Evolutionary conservation across 2,797 vertebrate species (phyloP), one percentile per base, ranked within the genome.

Genomic region (Notoglanidium macrostoma): DNA sequence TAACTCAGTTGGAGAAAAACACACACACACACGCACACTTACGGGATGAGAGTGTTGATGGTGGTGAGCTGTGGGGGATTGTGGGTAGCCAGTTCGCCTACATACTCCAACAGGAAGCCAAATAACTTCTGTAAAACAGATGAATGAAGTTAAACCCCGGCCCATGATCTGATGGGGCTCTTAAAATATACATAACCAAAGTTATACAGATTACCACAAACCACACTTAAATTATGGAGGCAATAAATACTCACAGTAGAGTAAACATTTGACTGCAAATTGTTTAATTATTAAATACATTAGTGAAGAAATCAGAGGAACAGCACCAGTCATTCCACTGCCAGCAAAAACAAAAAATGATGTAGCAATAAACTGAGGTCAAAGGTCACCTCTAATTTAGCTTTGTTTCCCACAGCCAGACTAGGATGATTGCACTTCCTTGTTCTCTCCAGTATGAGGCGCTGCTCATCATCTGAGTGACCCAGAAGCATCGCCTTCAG

Each of bases 361-460:
- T 73, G 35, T 12, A 72, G 70, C 35, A 73, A n/a, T 26, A 49
- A n/a, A 72, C 68, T 72, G 32, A 49, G 29, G 29, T 84, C 32
- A 72, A 84, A 73, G 83, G 91, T 0, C 93, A 98, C 98, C 93
- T 98, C 96, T 74, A 99, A 90, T 88, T 98, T 98, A 2, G 96
- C 92, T 91, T 98, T 99, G 94, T 98, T 99, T 87, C 97, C 98
- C 0, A 87, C 94, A 59, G 96, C 97, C 68, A 99, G 94, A 91
- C 98, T 97, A 0, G 98, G 97, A 85, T 99, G 98, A 94, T 97
- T 97, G 92, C 97, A 97, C 77, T 98, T 98, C 92, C 96, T 96
- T 83, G 97, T 97, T 80, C 98, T 95, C 89, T 97, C 97, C 92
- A 99, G 54, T 85, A 99, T 96, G 92, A 96, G 86, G 85, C 96